Conservation (phyloP, 2,113 vertebrate species). For the Gavia stellata region DNA sequence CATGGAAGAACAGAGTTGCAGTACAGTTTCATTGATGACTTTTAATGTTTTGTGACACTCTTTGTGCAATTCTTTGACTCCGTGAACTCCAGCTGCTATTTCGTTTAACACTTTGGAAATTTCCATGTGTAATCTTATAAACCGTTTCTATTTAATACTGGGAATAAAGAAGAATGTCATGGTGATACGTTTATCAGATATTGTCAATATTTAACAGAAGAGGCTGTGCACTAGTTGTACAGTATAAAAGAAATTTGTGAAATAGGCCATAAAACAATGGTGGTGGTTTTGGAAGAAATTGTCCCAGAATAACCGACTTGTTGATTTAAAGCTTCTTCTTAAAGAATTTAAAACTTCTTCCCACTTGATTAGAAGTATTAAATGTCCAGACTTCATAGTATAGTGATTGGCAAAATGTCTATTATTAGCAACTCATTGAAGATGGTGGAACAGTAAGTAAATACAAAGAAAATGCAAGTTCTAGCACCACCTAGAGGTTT, state of each 20-base stretch:
- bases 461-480: not conserved
- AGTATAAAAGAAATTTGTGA: not conserved
- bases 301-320: not conserved
- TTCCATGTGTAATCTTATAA: not conserved
- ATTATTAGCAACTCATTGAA: not conserved
- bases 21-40: not conserved
- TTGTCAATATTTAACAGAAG: not conserved
- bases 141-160: not conserved
- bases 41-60: not conserved
- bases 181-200: not conserved
- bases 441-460: not conserved
- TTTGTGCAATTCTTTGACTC: not conserved
- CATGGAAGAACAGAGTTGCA: not conserved
- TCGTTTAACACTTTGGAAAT: not conserved
- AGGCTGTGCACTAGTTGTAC: not conserved
- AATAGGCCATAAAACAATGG: not conserved
- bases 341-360: not conserved
- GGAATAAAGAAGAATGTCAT: not conserved
- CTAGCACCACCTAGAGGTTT: slow-evolving; percentile 26
- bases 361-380: not conserved
- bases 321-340: not conserved
- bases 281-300: not conserved
- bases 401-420: not conserved
- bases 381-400: not conserved
- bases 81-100: not conserved